phyloP scores from a whole-genome alignment of 2,888 invertebrate genomes.

The Stenichneumon culpator region DNA sequence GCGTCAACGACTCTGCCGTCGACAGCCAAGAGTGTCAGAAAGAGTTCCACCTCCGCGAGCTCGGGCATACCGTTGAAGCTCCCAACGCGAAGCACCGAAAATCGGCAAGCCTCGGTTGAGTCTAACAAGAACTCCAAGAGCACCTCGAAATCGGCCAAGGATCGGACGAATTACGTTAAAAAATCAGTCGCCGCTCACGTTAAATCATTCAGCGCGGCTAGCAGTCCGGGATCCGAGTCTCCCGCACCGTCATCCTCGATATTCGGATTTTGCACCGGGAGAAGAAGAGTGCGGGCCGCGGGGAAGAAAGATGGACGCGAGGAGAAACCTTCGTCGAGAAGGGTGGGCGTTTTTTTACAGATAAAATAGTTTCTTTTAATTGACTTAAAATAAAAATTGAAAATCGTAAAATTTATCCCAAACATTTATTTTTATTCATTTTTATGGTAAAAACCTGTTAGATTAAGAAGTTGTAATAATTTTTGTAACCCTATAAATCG shows the following conservation, averaged over 20 bases:
- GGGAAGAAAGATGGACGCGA: slow-evolving; percentile 46
- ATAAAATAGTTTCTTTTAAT: not conserved
- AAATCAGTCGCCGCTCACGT: slow-evolving; percentile 73
- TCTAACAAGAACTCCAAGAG: slow-evolving; percentile 48
- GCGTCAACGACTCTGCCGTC: slow-evolving; percentile 79
- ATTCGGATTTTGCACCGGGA: slow-evolving; percentile 82
- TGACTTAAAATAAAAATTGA: no score
- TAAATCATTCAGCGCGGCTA: slow-evolving; percentile 74
- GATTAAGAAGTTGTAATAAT: no score
- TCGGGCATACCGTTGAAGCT: slow-evolving; percentile 74
- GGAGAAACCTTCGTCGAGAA: slow-evolving; percentile 52
- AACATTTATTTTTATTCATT: no score
- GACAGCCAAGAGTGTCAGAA: slow-evolving; percentile 76
- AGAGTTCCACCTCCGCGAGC: slow-evolving; percentile 71
- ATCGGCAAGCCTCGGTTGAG: slow-evolving; percentile 50
- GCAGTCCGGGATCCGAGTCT: slow-evolving; percentile 71
- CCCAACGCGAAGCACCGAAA: slow-evolving; percentile 61
- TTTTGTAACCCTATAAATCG: not conserved
- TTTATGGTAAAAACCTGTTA: no score
- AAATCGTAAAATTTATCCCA: no score
- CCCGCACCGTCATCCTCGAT: slow-evolving; percentile 79
- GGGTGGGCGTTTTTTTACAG: slow-evolving; percentile 54
- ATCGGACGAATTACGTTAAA: slow-evolving; percentile 76
- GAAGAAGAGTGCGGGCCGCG: slow-evolving; percentile 73
- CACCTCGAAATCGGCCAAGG: slow-evolving; percentile 73